Conservation (phyloP, 2,113 vertebrate species). For the Mesembrinibis cayennensis region DNA sequence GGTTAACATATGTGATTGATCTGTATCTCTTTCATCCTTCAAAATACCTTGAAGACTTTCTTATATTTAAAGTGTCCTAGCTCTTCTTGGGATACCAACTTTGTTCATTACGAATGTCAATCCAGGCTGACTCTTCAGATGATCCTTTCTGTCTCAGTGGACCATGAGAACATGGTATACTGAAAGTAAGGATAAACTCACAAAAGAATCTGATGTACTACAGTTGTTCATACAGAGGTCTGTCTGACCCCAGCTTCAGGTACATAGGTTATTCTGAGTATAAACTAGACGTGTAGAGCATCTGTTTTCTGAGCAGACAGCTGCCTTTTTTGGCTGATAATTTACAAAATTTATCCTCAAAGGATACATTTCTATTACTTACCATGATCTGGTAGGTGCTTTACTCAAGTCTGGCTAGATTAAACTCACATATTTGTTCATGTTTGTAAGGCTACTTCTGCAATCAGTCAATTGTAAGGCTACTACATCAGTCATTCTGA, state of each 20-base stretch:
- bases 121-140: not conserved
- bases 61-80: not conserved
- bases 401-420: not conserved
- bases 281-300: not conserved
- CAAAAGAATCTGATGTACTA: not conserved
- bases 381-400: not conserved
- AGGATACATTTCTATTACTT: not conserved
- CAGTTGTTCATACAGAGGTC: not conserved
- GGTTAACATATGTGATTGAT: not conserved
- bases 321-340: not conserved
- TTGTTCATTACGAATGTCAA: not conserved
- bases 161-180: not conserved
- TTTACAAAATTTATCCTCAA: not conserved
- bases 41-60: not conserved
- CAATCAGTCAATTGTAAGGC: too few relatives aligned
- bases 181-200: not conserved
- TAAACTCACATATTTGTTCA: not conserved
- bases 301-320: not conserved
- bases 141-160: not conserved
- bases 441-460: not conserved
- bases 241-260: not conserved
- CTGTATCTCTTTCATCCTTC: not conserved
- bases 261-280: not conserved
- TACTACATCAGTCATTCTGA: not conserved
- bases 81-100: not conserved